Conservation (phyloP, 1,140 invertebrate species). For the Drosophila nannoptera region DNA sequence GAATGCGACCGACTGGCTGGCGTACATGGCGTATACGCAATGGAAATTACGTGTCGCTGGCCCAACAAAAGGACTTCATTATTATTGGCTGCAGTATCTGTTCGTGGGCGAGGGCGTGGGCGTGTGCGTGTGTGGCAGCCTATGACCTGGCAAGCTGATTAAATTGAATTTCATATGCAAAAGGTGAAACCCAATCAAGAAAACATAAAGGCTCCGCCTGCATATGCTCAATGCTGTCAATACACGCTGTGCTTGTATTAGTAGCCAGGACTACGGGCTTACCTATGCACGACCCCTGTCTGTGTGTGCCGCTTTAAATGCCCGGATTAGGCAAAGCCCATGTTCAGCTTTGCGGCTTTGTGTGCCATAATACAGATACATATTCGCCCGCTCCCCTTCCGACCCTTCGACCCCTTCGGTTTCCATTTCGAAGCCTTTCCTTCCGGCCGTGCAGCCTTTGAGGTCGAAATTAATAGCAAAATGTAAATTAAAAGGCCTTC, state of each 20-base stretch:
- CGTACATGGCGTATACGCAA: conserved; percentile 49
- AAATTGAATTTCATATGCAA: conserved; percentile 78
- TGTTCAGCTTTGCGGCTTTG: conserved; percentile 66
- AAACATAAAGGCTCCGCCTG: conserved; percentile 66
- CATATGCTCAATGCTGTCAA: conserved; percentile 31
- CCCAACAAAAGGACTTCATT: conserved; percentile 76
- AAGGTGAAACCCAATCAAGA: conserved; percentile 77
- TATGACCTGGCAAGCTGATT: conserved; percentile 70
- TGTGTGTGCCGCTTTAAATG: conserved; percentile 36
- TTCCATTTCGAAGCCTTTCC: neutral
- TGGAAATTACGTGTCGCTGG: conserved; percentile 55
- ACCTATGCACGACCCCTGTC: conserved; percentile 9
- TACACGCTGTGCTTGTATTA: conserved; percentile 37
- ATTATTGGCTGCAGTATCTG: conserved; percentile 69
- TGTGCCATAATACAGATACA: conserved; percentile 63
- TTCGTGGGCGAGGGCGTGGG: conserved; percentile 4
- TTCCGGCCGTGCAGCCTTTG: conserved; percentile 49
- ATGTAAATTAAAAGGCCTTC: conserved; percentile 69
- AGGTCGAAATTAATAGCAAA: conserved; percentile 71
- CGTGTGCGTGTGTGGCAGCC: conserved; percentile 14
- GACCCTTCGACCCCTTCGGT: neutral
- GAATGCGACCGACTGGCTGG: conserved; percentile 11
- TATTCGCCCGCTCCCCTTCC: neutral
- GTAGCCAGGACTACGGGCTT: conserved; percentile 24
- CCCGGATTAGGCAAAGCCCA: conserved; percentile 66